A percentile compares a stretch with the other conserved stretches of the same genome.
Conservation (phyloP, 2,797 vertebrate species). For the Protosalanx chinensis region DNA sequence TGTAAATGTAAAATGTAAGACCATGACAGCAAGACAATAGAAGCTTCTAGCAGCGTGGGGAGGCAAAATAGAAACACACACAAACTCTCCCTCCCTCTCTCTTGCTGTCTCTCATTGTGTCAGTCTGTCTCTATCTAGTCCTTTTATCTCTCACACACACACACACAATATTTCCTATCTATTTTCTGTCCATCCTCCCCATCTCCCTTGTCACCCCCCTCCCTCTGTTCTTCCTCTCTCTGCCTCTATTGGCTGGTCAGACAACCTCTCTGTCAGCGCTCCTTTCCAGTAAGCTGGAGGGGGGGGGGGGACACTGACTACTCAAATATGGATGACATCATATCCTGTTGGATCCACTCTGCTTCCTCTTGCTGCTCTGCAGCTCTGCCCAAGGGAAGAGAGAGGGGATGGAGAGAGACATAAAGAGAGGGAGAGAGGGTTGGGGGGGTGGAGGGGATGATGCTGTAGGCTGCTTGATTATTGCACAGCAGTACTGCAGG, state of each 20-base stretch:
- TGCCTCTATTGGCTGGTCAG: not conserved
- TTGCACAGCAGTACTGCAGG: too few species aligned
- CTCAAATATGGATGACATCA: not conserved
- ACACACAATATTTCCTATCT: not conserved
- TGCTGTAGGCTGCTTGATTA: not conserved
- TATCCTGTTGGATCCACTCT: constrained; percentile 2
- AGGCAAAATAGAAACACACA: not conserved
- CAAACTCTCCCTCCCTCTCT: not conserved
- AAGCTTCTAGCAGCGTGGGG: not conserved
- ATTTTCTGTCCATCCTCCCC: too few species aligned
- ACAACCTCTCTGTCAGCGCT: not conserved
- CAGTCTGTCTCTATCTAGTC: not conserved
- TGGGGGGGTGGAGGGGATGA: not conserved
- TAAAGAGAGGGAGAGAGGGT: too few species aligned
- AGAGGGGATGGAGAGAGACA: too few species aligned
- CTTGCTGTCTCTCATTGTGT: not conserved
- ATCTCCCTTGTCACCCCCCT: not conserved
- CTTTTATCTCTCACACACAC: not conserved
- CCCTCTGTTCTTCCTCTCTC: not conserved
- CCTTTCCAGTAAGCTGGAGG: not conserved
- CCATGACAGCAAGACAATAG: not conserved
- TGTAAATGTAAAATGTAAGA: too few species aligned
- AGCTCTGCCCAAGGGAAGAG: not conserved
- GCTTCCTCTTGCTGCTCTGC: not conserved
- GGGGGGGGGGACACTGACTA: not conserved